phyloP scores from a whole-genome alignment of 2,888 invertebrate species.

The Conistra vaccinii region DNA sequence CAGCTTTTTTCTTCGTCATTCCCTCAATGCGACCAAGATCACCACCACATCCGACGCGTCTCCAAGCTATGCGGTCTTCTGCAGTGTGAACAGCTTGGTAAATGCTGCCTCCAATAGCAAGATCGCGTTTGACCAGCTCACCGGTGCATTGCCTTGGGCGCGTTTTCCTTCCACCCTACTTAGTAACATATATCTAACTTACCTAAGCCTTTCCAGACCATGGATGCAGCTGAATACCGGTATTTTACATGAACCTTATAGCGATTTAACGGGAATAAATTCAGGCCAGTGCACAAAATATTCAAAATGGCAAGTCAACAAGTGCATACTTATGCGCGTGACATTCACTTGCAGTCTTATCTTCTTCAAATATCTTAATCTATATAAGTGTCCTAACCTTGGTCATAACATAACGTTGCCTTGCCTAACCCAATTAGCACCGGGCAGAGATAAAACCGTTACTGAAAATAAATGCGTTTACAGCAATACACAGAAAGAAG shows the following conservation, averaged over 20 bases:
- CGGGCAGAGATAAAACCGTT: not conserved
- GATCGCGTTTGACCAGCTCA: no score
- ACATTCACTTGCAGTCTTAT: conserved; percentile 33
- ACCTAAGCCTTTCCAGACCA: no score
- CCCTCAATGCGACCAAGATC: no score
- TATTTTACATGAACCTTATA: not conserved
- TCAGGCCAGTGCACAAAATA: not conserved
- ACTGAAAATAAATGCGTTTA: not conserved
- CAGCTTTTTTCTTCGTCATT: no score
- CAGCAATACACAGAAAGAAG: not conserved
- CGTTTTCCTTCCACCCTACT: no score
- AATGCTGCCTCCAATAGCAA: no score
- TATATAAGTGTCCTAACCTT: conserved; percentile 49
- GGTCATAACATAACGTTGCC: not conserved
- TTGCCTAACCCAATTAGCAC: conserved; percentile 26
- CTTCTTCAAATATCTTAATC: conserved; percentile 48
- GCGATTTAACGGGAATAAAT: not conserved
- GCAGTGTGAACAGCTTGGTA: no score
- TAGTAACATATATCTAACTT: no score
- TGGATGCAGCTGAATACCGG: no score
- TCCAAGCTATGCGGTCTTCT: no score
- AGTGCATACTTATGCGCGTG: conserved; percentile 14
- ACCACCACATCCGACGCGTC: no score
- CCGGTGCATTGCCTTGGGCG: no score
- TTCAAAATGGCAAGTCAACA: not conserved